Evolutionary conservation across 2,888 invertebrate species (phyloP), one percentile per base, ranked within the genome.

Genomic region (Yponomeuta cagnagella): DNA sequence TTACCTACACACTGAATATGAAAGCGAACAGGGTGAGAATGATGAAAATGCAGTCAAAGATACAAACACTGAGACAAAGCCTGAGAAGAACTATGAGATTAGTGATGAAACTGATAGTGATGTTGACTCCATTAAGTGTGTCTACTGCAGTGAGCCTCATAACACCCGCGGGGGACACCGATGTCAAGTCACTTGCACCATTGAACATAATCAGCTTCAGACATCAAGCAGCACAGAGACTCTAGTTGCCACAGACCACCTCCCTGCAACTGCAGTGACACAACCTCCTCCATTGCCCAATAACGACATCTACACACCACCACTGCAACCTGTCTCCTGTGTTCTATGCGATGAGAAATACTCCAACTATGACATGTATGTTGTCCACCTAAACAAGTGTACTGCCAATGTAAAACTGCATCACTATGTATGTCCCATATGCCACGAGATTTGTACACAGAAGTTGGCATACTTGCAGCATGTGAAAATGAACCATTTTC

Each of bases 61-160:
- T 74, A 74, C 73, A 10, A 77, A 80, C 43, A 72, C 74, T 9
- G 81, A 82, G 63, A 65, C 76, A 3, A 63, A 33, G 15, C 37
- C 12, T 5, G 48, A 69, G 12, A 77, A 74, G 69, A 75, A 78
- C 74, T 75, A 83, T 73, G 89, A 89, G 77, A 84, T 80, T 63
- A 91, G 90, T 77, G 92, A 90, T 77, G 92, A 91, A 73, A 92
- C 92, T 67, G 92, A 92, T 71, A 91, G 90, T 79, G 92, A 92
- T 75, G 84, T 90, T 73, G 90, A 91, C 74, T 92, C 92, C 1
- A 82, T 92, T 2, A 90, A 89, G 77, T 92, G 92, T 82, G 89
- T 86, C 8, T 89, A 86, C 71, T 92, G 92, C 73, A 88, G 83
- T 77, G 81, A 90, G 74, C 84, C 88, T 1, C 87, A 91, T 70